phyloP scores from a whole-genome alignment of 2,797 vertebrate genomes.

The Chrosomus eos region DNA sequence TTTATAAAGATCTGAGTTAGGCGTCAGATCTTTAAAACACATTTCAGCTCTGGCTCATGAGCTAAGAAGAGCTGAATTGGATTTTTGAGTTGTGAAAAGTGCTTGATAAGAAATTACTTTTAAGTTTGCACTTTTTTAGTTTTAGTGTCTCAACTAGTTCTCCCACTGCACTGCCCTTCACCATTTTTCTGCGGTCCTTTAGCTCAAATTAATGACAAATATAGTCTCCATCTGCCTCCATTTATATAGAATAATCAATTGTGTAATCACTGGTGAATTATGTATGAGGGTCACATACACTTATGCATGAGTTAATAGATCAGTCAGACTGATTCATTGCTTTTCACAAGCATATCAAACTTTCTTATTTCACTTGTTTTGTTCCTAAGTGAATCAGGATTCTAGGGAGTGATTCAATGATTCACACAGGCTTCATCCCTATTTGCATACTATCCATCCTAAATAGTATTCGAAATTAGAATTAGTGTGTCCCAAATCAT shows the following conservation, averaged over 20 bases:
- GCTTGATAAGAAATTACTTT: constrained; percentile 5
- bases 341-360: neutral
- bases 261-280: neutral
- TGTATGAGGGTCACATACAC: neutral
- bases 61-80: neutral
- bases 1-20: constrained; percentile 25
- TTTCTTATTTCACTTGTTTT: neutral
- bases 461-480: too few species aligned
- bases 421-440: too few species aligned
- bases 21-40: neutral
- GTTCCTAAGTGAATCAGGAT: neutral
- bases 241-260: neutral
- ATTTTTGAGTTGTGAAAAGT: constrained; percentile 9
- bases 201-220: neutral
- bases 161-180: neutral
- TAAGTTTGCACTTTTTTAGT: neutral
- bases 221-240: neutral
- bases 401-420: too few species aligned
- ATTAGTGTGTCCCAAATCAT: too few species aligned
- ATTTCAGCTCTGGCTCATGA: neutral
- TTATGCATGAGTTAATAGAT: neutral
- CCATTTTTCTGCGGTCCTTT: neutral
- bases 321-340: neutral
- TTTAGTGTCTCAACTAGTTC: neutral
- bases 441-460: too few species aligned